Evolutionary conservation across 2,888 invertebrate genomes (phyloP).

Genomic region (Eilema caniola): DNA sequence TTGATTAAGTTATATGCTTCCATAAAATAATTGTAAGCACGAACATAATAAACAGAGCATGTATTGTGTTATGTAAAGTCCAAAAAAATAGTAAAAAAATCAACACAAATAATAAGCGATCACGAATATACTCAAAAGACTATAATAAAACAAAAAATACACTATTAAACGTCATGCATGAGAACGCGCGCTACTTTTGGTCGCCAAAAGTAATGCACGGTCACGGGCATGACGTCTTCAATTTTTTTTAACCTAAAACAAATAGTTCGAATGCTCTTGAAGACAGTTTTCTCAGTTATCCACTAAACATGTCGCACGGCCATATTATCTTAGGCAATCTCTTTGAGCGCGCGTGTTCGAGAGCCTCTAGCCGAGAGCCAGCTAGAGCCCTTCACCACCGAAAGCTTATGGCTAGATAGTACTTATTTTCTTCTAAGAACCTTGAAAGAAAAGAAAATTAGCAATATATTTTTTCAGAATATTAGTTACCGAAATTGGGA

Average conservation of each 20-base stretch:
- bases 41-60: too few relatives aligned
- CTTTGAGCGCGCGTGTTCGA: constrained; percentile 48
- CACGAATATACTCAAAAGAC: too few relatives aligned
- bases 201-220: background rate
- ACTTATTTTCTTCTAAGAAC: constrained; percentile 13
- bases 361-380: constrained; percentile 25
- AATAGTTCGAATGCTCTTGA: background rate
- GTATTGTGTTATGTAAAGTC: too few relatives aligned
- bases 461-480: background rate
- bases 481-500: too few relatives aligned
- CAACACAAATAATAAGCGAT: too few relatives aligned
- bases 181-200: background rate
- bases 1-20: too few relatives aligned
- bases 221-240: background rate
- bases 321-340: constrained; percentile 31
- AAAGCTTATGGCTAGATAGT: constrained; percentile 23
- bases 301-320: constrained; percentile 20
- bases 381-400: constrained; percentile 22
- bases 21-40: too few relatives aligned
- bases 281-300: constrained; percentile 17
- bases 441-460: constrained; percentile 5
- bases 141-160: too few relatives aligned
- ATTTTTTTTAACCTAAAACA: background rate
- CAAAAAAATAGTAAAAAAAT: too few relatives aligned
- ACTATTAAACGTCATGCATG: too few relatives aligned